Percentiles rank a stretch among this genome's conserved stretches.
Evolutionary conservation across 2,888 invertebrate genomes (phyloP).

Genomic region (Drosophila histrio): DNA sequence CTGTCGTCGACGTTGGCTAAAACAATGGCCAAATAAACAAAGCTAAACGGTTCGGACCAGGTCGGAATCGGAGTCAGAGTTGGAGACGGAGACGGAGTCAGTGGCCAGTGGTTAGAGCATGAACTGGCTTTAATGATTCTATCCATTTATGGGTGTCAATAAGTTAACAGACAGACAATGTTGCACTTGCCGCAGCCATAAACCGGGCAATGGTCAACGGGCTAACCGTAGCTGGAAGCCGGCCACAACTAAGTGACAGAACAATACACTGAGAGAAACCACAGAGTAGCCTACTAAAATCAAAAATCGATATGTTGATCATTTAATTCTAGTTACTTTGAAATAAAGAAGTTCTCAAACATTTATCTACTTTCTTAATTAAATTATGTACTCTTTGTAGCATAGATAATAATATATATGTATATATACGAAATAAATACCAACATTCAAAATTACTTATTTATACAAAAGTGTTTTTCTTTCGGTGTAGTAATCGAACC

Average conservation of each 20-base stretch:
- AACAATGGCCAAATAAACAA: slow-evolving; percentile 77
- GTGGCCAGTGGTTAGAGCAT: slow-evolving; percentile 23
- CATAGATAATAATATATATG: too few species aligned
- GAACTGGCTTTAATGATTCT: slow-evolving; percentile 78
- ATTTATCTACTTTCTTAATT: too few species aligned
- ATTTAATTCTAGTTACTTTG: too few species aligned
- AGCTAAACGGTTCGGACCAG: slow-evolving; percentile 45
- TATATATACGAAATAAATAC: too few species aligned
- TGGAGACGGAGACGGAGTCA: background rate
- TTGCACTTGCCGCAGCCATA: slow-evolving; percentile 77
- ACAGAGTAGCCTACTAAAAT: too few species aligned
- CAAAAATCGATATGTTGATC: too few species aligned
- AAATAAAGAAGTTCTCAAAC: too few species aligned
- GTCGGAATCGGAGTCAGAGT: background rate
- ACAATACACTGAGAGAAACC: background rate
- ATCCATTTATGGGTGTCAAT: slow-evolving; percentile 80
- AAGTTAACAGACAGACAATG: slow-evolving; percentile 78
- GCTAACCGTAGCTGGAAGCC: slow-evolving; percentile 34
- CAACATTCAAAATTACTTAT: background rate
- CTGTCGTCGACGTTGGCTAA: slow-evolving; percentile 34
- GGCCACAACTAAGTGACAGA: slow-evolving; percentile 9
- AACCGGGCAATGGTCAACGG: slow-evolving; percentile 39
- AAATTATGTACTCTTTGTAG: background rate
- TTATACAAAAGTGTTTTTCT: background rate
- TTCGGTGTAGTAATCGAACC: slow-evolving; percentile 4